phyloP scores from a whole-genome alignment of 2,113 vertebrate species.

The Peucedramus taeniatus region DNA sequence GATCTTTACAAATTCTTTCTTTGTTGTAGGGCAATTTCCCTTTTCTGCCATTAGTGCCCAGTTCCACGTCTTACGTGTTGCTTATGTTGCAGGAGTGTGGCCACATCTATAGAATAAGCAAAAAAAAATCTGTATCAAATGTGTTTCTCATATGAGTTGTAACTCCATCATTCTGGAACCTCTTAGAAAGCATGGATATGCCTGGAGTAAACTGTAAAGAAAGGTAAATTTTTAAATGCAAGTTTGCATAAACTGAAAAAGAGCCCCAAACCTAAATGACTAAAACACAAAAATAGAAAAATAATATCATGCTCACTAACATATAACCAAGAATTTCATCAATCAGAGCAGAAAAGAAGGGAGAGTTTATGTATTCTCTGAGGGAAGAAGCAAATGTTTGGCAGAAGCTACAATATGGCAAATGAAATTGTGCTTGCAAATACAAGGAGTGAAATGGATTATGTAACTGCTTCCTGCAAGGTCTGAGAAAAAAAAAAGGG shows the following conservation, averaged over 20 bases:
- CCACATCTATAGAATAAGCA: not conserved
- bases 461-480: not conserved
- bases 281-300: not conserved
- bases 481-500: not conserved
- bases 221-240: not conserved
- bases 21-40: not conserved
- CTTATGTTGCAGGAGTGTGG: not conserved
- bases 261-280: not conserved
- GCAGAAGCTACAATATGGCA: not conserved
- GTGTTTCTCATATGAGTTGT: not conserved
- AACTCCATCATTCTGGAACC: not conserved
- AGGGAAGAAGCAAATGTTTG: not conserved
- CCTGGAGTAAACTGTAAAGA: not conserved
- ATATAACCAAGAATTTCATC: not conserved
- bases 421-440: not conserved
- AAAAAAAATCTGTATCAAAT: not conserved
- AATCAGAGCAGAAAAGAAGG: not conserved
- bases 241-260: not conserved
- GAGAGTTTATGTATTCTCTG: not conserved
- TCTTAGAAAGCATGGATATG: not conserved
- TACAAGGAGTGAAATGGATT: not conserved
- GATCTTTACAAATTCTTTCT: not conserved
- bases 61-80: not conserved
- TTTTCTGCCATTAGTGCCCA: not conserved
- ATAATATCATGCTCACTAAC: not conserved